Conservation (phyloP, 2,888 invertebrate species). For the Archaeoteleia sp. region DNA sequence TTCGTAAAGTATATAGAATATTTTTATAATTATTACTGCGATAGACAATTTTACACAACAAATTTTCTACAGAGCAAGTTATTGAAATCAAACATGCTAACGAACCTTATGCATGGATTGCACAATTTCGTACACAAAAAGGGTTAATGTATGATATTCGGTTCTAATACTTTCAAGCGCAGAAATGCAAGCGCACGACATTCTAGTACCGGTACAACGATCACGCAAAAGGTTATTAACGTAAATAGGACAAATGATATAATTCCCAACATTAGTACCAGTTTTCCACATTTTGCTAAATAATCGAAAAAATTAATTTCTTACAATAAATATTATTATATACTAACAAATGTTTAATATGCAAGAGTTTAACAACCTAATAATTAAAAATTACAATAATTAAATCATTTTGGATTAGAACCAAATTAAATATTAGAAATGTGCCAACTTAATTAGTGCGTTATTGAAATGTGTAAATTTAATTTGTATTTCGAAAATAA, state of each 20-base stretch:
- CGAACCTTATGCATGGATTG: constrained; percentile 9
- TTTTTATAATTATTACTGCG: constrained; percentile 17
- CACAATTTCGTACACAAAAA: constrained; percentile 11
- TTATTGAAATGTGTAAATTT: no score
- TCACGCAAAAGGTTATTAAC: constrained; percentile 30
- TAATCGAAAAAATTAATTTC: background rate
- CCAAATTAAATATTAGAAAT: no score
- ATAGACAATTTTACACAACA: constrained; percentile 28
- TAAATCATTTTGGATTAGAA: no score
- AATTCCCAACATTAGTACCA: constrained; percentile 5
- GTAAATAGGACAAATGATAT: constrained; percentile 29
- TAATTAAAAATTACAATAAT: background rate
- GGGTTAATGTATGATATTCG: constrained; percentile 9
- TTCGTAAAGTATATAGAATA: constrained; percentile 32
- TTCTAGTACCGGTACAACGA: constrained; percentile 8
- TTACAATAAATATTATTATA: background rate
- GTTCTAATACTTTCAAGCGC: constrained; percentile 17
- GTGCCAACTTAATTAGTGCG: no score
- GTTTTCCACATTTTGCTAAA: constrained; percentile 9
- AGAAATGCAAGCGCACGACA: constrained; percentile 11
- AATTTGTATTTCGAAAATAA: no score
- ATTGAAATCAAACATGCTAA: constrained; percentile 32
- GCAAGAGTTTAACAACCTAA: background rate
- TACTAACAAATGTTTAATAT: background rate
- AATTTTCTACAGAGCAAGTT: constrained; percentile 13